Conservation (phyloP, 2,888 invertebrate genomes). For the Biston stratarius region DNA sequence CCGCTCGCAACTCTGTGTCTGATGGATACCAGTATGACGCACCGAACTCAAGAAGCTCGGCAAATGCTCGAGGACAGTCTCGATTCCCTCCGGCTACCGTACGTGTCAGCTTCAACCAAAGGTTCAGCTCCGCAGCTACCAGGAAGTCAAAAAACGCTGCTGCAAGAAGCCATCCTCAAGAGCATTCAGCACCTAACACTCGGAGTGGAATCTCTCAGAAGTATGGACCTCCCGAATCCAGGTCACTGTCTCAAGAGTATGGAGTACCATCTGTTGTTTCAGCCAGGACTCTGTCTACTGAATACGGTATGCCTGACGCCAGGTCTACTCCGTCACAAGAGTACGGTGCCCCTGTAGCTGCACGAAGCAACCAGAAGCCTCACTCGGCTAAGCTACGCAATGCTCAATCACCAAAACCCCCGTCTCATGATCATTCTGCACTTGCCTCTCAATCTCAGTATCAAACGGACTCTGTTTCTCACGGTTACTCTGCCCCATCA, state of each 20-base stretch:
- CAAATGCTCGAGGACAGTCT: slow-evolving; percentile 12
- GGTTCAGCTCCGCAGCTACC: slow-evolving; percentile 21
- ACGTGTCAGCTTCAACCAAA: slow-evolving; percentile 34
- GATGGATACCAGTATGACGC: slow-evolving; percentile 25
- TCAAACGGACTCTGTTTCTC: slow-evolving; percentile 7
- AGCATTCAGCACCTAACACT: slow-evolving; percentile 8
- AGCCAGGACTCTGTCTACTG: slow-evolving; percentile 34
- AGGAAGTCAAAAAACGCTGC: slow-evolving; percentile 17
- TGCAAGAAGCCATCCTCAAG: slow-evolving; percentile 17
- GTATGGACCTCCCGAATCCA: slow-evolving; percentile 17
- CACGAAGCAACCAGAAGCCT: slow-evolving; percentile 12
- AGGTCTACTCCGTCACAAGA: slow-evolving; percentile 52
- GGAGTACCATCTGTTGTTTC: slow-evolving; percentile 32
- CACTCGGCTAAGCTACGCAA: slow-evolving; percentile 5
- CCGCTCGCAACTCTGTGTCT: slow-evolving; percentile 14
- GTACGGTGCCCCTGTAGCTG: slow-evolving; percentile 57
- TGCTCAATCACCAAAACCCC: not conserved
- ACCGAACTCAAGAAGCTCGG: slow-evolving; percentile 9
- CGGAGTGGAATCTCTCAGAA: slow-evolving; percentile 32
- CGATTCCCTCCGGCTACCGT: slow-evolving; percentile 24
- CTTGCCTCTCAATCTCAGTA: not conserved
- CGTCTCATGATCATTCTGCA: not conserved
- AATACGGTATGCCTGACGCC: slow-evolving; percentile 31
- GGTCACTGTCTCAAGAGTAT: slow-evolving; percentile 42
- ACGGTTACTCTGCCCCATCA: not conserved